Conservation (phyloP, 2,888 invertebrate species). For the Dioctria rufipes region DNA sequence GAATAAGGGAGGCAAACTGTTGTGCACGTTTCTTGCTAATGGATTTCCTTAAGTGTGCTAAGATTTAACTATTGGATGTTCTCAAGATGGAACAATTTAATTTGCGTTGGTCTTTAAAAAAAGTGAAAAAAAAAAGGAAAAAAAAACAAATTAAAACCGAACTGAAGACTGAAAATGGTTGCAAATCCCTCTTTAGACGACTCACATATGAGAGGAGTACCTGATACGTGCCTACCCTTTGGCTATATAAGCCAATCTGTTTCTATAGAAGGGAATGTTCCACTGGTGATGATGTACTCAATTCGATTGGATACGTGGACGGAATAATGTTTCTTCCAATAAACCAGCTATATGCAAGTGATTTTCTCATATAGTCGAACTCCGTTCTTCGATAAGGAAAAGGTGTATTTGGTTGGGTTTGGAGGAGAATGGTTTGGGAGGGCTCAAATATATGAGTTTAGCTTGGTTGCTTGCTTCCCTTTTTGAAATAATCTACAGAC, state of each 20-base stretch:
- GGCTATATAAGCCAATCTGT: constrained; percentile 48
- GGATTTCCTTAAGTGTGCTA: constrained; percentile 53
- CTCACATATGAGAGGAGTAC: constrained; percentile 33
- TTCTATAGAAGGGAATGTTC: constrained; percentile 25
- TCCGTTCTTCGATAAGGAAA: too few relatives aligned
- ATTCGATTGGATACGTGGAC: constrained; percentile 53
- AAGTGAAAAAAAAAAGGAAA: constrained; percentile 35
- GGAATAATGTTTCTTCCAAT: constrained; percentile 49
- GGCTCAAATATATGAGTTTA: constrained; percentile 8
- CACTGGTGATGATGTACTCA: constrained; percentile 52
- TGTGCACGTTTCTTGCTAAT: constrained; percentile 51
- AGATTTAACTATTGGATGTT: constrained; percentile 30
- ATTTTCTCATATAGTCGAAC: constrained; percentile 4
- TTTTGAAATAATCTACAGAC: constrained; percentile 3
- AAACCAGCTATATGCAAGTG: constrained; percentile 37
- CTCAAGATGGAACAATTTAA: constrained; percentile 51
- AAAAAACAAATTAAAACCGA: constrained; percentile 48
- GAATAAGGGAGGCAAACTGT: constrained; percentile 27
- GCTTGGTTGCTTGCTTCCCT: too few relatives aligned
- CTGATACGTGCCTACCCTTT: constrained; percentile 52
- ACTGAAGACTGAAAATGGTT: constrained; percentile 45
- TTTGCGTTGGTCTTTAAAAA: constrained; percentile 45
- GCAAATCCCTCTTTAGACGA: constrained; percentile 31
- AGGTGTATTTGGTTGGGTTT: background rate
- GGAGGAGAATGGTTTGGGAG: constrained; percentile 4